phyloP scores from a whole-genome alignment of 2,113 vertebrate species.

The Beaufortia kweichowensis region DNA sequence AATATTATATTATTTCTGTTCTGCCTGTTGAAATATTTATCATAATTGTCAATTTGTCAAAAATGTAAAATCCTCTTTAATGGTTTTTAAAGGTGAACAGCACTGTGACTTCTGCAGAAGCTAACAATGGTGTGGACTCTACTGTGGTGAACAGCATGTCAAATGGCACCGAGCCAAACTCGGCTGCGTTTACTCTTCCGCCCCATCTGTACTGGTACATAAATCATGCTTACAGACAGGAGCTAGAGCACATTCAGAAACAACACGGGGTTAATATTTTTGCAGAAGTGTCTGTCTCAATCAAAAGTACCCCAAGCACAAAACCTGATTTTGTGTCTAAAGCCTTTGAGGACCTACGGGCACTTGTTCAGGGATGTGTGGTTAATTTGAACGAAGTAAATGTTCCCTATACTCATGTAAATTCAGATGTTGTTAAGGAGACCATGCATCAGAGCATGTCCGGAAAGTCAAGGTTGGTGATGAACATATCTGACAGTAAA shows the following conservation, averaged over 20 bases:
- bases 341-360: constrained; percentile 41
- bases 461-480: constrained; percentile 39
- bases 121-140: not conserved
- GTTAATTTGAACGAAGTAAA: fast-evolving
- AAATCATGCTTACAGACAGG: constrained; percentile 46
- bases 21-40: not conserved
- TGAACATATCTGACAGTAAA: constrained; percentile 47
- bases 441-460: not conserved
- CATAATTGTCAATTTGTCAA: too few relatives aligned
- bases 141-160: not conserved
- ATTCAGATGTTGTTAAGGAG: not conserved
- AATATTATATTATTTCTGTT: not conserved
- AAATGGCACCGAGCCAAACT: not conserved
- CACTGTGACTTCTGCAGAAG: too few relatives aligned
- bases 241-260: constrained; percentile 50
- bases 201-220: constrained; percentile 57
- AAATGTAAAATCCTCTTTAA: too few relatives aligned
- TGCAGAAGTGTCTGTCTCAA: constrained; percentile 36
- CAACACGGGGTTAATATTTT: constrained; percentile 30
- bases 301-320: constrained; percentile 11
- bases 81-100: not conserved
- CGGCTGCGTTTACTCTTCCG: not conserved
- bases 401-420: constrained; percentile 10
- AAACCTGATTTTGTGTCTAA: not conserved
- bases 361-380: not conserved